phyloP scores from a whole-genome alignment of 2,888 invertebrate genomes.

The Netelia fuscicornis region DNA sequence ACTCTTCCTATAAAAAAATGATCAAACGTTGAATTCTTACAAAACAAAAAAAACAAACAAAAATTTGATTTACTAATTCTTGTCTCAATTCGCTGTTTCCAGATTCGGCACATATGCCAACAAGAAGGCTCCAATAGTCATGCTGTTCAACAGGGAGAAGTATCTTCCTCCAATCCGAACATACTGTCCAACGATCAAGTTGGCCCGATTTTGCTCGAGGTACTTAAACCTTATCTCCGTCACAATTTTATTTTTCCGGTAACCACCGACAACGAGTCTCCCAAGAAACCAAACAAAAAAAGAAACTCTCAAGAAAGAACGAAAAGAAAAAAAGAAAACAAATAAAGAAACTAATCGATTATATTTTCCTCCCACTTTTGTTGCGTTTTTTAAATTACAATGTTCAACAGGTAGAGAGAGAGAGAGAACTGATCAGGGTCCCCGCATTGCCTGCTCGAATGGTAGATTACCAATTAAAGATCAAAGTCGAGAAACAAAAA shows the following conservation, averaged over 20 bases:
- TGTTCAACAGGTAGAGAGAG: no score
- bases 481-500: no score
- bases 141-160: conserved; percentile 98
- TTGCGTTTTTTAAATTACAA: no score
- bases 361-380: no score
- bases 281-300: neutral
- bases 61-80: neutral
- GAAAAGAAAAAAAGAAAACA: no score
- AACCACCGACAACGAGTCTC: neutral
- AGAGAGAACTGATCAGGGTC: no score
- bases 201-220: conserved; percentile 91
- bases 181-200: conserved; percentile 90
- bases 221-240: conserved; percentile 75
- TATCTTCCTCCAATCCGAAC: conserved; percentile 95
- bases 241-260: conserved; percentile 6
- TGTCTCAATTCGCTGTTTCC: conserved; percentile 54
- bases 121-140: conserved; percentile 86
- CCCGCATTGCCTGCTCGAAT: no score
- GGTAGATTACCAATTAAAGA: no score
- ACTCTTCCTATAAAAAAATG: no score
- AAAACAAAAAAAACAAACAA: neutral
- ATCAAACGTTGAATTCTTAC: neutral
- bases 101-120: conserved; percentile 91
- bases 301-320: neutral
- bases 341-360: neutral